Conservation (phyloP, 1,140 invertebrate genomes). For the Drosophila eugracilis region DNA sequence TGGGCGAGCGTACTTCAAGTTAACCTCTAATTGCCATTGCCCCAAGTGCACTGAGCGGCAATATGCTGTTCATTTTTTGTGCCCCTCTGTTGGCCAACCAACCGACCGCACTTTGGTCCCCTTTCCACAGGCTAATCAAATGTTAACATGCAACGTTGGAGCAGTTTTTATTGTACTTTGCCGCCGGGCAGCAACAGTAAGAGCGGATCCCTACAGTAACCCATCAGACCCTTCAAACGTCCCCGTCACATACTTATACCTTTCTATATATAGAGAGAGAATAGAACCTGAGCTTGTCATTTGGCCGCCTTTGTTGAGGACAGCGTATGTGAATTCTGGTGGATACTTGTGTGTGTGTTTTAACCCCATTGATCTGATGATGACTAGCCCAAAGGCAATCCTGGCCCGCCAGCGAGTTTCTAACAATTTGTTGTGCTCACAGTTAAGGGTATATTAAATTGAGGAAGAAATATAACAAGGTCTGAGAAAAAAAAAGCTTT, state of each 20-base stretch:
- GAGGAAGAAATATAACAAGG: neutral
- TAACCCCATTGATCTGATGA: conserved; percentile 69
- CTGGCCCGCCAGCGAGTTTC: conserved; percentile 17
- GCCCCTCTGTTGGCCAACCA: conserved; percentile 2
- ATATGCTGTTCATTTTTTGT: conserved; percentile 56
- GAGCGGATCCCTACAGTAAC: conserved; percentile 11
- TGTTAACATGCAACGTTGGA: conserved; percentile 70
- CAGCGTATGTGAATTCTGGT: neutral
- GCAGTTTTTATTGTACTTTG: conserved; percentile 76
- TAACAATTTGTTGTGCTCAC: conserved; percentile 19
- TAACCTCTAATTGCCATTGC: conserved; percentile 74
- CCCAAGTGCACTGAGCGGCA: conserved; percentile 67
- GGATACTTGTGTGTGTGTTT: conserved; percentile 14
- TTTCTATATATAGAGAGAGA: conserved; percentile 47
- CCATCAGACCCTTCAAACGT: conserved; percentile 11
- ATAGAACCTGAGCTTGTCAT: conserved; percentile 65
- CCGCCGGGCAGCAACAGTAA: conserved; percentile 50
- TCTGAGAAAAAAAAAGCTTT: neutral
- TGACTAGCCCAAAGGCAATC: conserved; percentile 55
- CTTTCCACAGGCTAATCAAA: conserved; percentile 71
- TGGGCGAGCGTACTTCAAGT: conserved; percentile 49
- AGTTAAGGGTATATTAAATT: conserved; percentile 7
- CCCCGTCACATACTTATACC: conserved; percentile 27
- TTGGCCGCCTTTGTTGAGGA: conserved; percentile 65
- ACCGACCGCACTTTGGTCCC: conserved; percentile 33